Percentiles rank a stretch among this genome's conserved stretches.
These are phyloP conservation scores for Hypercompe scribonia DNA, from an alignment of 2,888 invertebrate genomes.

Conservation along the genomic window DNA sequence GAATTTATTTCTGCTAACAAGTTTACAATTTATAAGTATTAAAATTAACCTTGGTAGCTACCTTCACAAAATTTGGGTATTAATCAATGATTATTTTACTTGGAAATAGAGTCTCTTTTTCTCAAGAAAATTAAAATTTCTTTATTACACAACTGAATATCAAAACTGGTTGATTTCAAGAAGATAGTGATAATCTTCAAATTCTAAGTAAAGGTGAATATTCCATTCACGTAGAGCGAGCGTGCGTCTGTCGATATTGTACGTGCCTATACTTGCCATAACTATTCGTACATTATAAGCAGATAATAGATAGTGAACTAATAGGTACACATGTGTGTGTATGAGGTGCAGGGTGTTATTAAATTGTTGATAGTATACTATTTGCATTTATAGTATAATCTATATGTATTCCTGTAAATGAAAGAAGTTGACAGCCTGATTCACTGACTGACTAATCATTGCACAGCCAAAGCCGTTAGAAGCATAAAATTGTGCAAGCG, in stretches of 20 bases:
- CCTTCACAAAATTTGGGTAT: too few relatives aligned
- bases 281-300: constrained; percentile 55
- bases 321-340: constrained; percentile 37
- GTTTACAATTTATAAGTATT: background rate
- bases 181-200: constrained; percentile 56
- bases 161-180: constrained; percentile 1
- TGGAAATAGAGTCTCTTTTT: background rate
- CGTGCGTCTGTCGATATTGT: constrained; percentile 55
- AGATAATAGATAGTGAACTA: constrained; percentile 40
- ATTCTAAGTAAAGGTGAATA: constrained; percentile 56
- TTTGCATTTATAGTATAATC: background rate
- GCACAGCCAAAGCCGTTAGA: too few relatives aligned
- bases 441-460: too few relatives aligned
- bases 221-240: constrained; percentile 55
- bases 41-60: background rate
- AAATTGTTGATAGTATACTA: background rate
- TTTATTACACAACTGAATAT: constrained; percentile 15
- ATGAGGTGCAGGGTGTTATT: background rate
- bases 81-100: background rate
- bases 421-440: too few relatives aligned
- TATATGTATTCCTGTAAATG: too few relatives aligned
- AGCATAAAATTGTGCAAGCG: too few relatives aligned
- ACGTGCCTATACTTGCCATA: constrained; percentile 56
- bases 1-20: too few relatives aligned
- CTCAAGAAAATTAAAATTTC: background rate